phyloP scores from a whole-genome alignment of 2,888 invertebrate species.

The Raillietiella orientalis region DNA sequence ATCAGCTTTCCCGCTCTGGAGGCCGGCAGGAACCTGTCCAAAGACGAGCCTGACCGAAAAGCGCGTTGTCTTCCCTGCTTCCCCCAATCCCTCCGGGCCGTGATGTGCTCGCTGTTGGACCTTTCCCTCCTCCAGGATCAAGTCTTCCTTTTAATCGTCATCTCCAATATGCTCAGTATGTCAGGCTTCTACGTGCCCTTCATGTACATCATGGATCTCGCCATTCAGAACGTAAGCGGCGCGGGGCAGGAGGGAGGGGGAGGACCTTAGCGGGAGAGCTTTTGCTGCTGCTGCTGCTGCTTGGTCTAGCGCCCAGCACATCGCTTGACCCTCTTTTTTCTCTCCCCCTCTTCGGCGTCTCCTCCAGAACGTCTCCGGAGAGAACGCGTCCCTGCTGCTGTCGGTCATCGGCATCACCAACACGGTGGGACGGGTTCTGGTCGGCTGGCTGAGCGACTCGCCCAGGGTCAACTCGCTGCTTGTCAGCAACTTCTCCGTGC shows the following conservation, averaged over 20 bases:
- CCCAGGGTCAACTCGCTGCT: conserved; percentile 62
- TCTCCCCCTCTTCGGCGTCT: too few species aligned
- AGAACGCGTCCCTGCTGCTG: conserved; percentile 13
- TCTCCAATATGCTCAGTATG: conserved; percentile 88
- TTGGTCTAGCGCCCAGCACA: too few species aligned
- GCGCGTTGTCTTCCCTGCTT: too few species aligned
- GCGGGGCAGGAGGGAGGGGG: too few species aligned
- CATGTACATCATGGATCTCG: conserved; percentile 63
- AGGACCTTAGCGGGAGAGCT: too few species aligned
- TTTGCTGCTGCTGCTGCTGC: too few species aligned
- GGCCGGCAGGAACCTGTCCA: conserved; percentile 9
- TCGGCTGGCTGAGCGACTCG: conserved; percentile 44
- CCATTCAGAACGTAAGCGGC: conserved; percentile 30
- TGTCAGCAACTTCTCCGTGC: conserved; percentile 69
- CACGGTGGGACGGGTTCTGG: conserved; percentile 60
- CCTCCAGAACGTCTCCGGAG: too few species aligned
- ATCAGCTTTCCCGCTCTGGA: conserved; percentile 32
- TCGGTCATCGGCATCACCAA: conserved; percentile 39
- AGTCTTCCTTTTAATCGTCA: conserved; percentile 61
- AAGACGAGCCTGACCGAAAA: conserved; percentile 23
- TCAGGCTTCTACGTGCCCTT: conserved; percentile 90
- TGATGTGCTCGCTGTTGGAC: conserved; percentile 58
- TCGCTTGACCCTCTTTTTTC: too few species aligned
- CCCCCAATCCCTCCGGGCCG: conserved; percentile 13
- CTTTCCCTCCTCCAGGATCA: conserved; percentile 55